These are phyloP conservation scores for Hesperophylax magnus DNA, from an alignment of 1,140 invertebrate species.

Conservation along the genomic window DNA sequence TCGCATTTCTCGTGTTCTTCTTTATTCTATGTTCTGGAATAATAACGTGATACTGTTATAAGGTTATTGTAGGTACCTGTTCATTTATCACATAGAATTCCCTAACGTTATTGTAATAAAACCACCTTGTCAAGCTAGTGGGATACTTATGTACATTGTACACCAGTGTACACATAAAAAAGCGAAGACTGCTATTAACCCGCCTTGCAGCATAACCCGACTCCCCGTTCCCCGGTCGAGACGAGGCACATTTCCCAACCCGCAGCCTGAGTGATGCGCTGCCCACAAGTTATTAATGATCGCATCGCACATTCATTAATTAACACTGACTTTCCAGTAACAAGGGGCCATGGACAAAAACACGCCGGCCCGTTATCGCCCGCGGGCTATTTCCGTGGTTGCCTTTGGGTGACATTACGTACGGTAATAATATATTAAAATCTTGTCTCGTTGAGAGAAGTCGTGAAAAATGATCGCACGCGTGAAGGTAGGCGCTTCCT, in stretches of 20 bases:
- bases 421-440: too few species aligned
- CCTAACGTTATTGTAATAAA: too few species aligned
- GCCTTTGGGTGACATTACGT: conserved; percentile 3
- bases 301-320: conserved; percentile 54
- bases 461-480: neutral
- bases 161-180: neutral
- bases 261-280: conserved; percentile 49
- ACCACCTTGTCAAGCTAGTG: too few species aligned
- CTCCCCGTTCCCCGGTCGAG: neutral
- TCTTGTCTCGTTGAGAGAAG: too few species aligned
- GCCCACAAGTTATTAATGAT: conserved; percentile 55
- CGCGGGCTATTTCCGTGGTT: conserved; percentile 31
- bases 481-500: neutral
- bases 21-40: too few species aligned
- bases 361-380: conserved; percentile 29
- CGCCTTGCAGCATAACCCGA: neutral
- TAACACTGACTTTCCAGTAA: conserved; percentile 55
- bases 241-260: neutral
- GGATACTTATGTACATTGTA: neutral
- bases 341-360: conserved; percentile 37
- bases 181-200: too few species aligned
- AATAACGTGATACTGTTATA: too few species aligned
- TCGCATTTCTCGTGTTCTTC: too few species aligned
- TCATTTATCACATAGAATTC: too few species aligned
- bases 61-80: too few species aligned